Evolutionary conservation across 1,140 invertebrate genomes (phyloP), one percentile per base, ranked within the genome.

Genomic region (Bombyx mori): DNA sequence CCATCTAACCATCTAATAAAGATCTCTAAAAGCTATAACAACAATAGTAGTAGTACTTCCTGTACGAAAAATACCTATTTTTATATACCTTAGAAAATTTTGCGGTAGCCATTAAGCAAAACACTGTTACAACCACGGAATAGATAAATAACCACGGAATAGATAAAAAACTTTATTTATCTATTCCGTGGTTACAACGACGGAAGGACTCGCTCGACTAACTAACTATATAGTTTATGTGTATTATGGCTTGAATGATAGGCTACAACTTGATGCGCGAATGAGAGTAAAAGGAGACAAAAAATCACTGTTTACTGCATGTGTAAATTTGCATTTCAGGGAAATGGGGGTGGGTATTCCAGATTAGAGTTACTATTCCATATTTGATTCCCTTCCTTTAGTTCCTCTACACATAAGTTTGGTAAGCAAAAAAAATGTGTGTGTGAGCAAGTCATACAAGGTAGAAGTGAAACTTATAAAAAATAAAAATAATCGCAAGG

Each of bases 81-180:
- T 56, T 60, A 60, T 49, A 35, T 60, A 56, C 54, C 50, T 60
- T 52, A 60, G 59, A 60, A 60, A 60, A 54, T 60, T 60, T 18
- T 60, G 47, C 54, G 59, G 50, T 8, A 60, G 59, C 54, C 53
- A 52, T 44, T 56, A 60, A 60, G 56, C 59, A 60, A 60, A 60
- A 56, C 54, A 49, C 12, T 18, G 12, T 18, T 18, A 18, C 12
- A 18, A 18, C 12, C 12, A 18, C 12, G 12, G 12, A 18, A 18
- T 18, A 18, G 12, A 18, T 18, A 18, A 18, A 18, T 18, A 18
- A 18, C 12, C 12, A 18, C 12, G 12, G 12, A 18, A 18, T 18
- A 18, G 12, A 18, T 18, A 18, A 18, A 18, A 18, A 18, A 18
- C 12, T 18, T 18, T 18, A 18, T 18, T 18, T 18, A 18, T 18